phyloP scores from a whole-genome alignment of 2,113 vertebrate species.

The Noctilio leporinus region DNA sequence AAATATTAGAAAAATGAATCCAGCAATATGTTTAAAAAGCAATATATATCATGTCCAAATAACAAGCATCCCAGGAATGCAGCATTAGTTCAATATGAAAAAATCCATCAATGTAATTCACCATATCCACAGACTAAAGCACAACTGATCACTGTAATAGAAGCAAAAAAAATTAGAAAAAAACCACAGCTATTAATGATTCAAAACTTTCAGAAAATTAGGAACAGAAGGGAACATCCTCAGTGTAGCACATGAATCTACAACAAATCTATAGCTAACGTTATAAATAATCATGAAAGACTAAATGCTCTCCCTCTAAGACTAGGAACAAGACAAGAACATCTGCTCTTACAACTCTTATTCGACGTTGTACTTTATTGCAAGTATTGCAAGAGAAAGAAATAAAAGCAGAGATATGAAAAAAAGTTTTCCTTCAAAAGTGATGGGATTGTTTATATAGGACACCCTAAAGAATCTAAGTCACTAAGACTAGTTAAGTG shows the following conservation, averaged over 20 bases:
- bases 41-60: background rate
- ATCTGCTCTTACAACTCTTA: background rate
- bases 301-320: background rate
- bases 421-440: background rate
- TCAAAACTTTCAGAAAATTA: slow-evolving; percentile 7
- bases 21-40: background rate
- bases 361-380: background rate
- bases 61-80: background rate
- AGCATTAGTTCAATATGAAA: background rate
- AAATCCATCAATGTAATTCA: background rate
- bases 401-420: background rate
- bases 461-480: background rate
- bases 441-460: background rate
- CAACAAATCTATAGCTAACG: background rate
- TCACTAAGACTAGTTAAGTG: background rate
- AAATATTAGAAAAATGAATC: slow-evolving; percentile 20
- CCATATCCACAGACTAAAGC: background rate
- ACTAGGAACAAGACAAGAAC: background rate
- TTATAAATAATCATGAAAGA: background rate
- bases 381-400: background rate
- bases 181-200: background rate
- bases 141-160: background rate
- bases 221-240: background rate
- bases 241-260: background rate
- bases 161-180: background rate